Base-by-base conservation (phyloP, 2,888 invertebrate genomes). In the Lydus trimaculatus region DNA sequence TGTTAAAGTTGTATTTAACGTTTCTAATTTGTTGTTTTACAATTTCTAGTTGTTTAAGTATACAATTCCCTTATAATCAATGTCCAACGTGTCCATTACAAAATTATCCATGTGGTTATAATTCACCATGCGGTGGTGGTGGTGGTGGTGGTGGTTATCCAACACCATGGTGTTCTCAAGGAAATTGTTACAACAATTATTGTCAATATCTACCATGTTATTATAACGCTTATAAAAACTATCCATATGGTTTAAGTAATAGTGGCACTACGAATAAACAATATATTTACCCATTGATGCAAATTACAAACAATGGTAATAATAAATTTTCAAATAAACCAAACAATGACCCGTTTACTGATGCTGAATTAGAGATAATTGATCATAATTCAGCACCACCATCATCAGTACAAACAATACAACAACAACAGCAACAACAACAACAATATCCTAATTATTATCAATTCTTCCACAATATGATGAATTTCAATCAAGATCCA, bases 401-500 rank as follows among this genome's bases (percentile, higher is more conserved):
- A 56, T 23, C 52, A 52, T 20, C 48, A 5, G 11, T 20, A 48
- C 56, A 25, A 56, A 56, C 25, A 43, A 43, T 1, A 15, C 36
- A 36, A 36, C 36, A 36, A 56, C 56, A 23, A 13, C 56, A 56
- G 25, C 56, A 56, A 56, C 56, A 23, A 13, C 56, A 56, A 56
- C 56, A 56, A 56, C 56, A 23, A 56, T 56, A 56, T 56, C 56
- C 23, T 5, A 56, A 56, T 25, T 56, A 56, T 56, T 13, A 25
- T 1, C 56, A 20, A 56, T 25, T 56, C 25, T 23, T 15, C 13
- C 25, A 56, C 2, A 56, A 56, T 56, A 13, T 15, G 20, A 56
- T 56, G 48, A 23, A 52, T 52, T 20, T 25, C 4, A 25, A 56
- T 25, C 56, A 56, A 25, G 74, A 77, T 60, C 76, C 75, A 11